Evolutionary conservation across 2,888 invertebrate genomes (phyloP), one percentile per base, ranked within the genome.

Genomic region (Plutella xylostella): DNA sequence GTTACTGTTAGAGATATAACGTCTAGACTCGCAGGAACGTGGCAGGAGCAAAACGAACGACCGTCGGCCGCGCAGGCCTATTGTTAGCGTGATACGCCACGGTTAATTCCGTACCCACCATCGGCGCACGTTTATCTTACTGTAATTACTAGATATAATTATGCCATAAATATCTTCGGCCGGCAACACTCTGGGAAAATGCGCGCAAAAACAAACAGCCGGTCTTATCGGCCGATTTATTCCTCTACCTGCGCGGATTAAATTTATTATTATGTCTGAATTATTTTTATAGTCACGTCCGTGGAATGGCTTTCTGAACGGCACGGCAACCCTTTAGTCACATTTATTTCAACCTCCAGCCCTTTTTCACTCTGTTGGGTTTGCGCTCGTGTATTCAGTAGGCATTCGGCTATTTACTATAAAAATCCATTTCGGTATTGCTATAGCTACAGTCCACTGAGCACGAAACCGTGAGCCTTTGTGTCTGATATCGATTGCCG

Each of bases 21-120:
- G 82, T 83, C 82, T 82, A 83, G 82, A 83, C 79, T 55, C 55
- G 52, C 52, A 68, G 63, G 78, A 77, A 78, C 76, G 78, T 63
- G 61, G 57, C 47, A 50, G 61, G 70, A 79, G 68, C 66, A 80
- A 82, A 77, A 77, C 64, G 63, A 73, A 58, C 57, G 12, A 12
- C 17, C 21, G 38, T n/a, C 38, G 20, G 21, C 14, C 39, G 37
- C 37, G 57, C 65, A 62, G 59, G 59, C 77, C 78, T 78, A 78
- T 80, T 82, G 82, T 82, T 80, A 67, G 82, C 75, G 73, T 75
- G 73, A 71, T 69, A 55, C 61, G 56, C 56, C 63, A 60, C 70
- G 61, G 74, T 79, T 72, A 76, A 76, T 79, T 63, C 60, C 53
- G 57, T 54, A 54, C 61, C 57, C 60, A 62, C 61, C 58, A 61